Evolutionary conservation across 2,113 vertebrate genomes (phyloP).

Genomic region (Neoarius graeffei): DNA sequence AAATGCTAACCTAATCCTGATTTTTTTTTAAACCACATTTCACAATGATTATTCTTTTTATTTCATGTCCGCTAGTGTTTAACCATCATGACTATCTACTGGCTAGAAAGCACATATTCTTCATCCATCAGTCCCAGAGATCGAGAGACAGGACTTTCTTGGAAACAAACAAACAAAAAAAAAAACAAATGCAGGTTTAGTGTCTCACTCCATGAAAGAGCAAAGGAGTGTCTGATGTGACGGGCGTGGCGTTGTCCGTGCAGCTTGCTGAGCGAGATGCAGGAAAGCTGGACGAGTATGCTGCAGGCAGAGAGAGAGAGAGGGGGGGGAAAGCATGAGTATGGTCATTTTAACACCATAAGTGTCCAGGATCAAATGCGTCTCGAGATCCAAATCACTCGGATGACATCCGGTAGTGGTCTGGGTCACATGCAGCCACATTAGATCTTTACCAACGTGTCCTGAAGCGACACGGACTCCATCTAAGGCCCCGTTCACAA

Average conservation of each 20-base stretch:
- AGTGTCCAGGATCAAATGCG: neutral
- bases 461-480: too few relatives aligned
- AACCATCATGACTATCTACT: neutral
- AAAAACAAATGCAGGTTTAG: conserved; percentile 9
- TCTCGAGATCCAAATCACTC: neutral
- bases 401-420: neutral
- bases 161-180: too few relatives aligned
- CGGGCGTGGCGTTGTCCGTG: conserved; percentile 77
- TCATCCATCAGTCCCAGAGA: neutral
- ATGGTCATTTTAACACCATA: neutral
- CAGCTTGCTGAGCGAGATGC: conserved; percentile 77
- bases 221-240: conserved; percentile 81
- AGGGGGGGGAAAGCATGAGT: neutral
- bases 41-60: neutral
- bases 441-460: too few relatives aligned
- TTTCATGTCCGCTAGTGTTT: neutral
- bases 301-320: conserved; percentile 42
- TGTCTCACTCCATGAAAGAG: conserved; percentile 60
- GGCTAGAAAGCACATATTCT: neutral
- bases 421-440: too few relatives aligned
- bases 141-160: neutral
- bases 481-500: too few relatives aligned
- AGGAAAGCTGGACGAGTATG: conserved; percentile 68
- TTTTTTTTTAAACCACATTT: neutral
- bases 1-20: neutral